Percentiles rank a stretch among this genome's conserved stretches.
Evolutionary conservation across 1,140 invertebrate species (phyloP).

Genomic region (Mercenaria mercenaria): DNA sequence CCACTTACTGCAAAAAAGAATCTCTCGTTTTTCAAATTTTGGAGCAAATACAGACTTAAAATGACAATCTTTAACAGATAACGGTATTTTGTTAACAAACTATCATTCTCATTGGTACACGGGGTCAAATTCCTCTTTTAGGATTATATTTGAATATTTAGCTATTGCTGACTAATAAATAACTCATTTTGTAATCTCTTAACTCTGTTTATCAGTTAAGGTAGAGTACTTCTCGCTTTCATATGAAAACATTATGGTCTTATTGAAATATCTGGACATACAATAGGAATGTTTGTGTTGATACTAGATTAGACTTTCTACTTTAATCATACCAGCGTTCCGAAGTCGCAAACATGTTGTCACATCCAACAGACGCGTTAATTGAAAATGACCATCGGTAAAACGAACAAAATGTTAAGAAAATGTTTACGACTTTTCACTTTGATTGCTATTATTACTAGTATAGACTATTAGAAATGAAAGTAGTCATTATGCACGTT

Average conservation of each 20-base stretch:
- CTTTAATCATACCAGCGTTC: not conserved
- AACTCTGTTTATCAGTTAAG: not conserved
- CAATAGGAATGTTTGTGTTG: constrained; percentile 24
- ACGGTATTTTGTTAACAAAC: too few relatives aligned
- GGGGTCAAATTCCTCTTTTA: not conserved
- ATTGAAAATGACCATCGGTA: not conserved
- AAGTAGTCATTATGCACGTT: too few relatives aligned
- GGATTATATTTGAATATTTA: not conserved
- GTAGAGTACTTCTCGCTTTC: constrained; percentile 23
- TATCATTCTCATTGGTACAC: not conserved
- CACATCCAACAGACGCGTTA: not conserved
- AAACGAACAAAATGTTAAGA: too few relatives aligned
- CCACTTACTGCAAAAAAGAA: too few relatives aligned
- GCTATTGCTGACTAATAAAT: constrained; percentile 19
- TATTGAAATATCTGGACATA: constrained; percentile 17
- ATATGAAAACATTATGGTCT: constrained; percentile 38
- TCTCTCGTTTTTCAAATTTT: too few relatives aligned
- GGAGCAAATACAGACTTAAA: too few relatives aligned
- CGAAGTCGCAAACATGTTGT: not conserved
- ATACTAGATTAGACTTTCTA: not conserved
- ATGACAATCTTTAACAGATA: too few relatives aligned
- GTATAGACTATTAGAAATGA: too few relatives aligned
- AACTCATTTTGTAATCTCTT: constrained; percentile 16
- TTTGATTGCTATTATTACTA: too few relatives aligned
- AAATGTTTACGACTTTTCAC: too few relatives aligned